phyloP scores from a whole-genome alignment of 2,113 vertebrate genomes.

The Rafetus swinhoei region DNA sequence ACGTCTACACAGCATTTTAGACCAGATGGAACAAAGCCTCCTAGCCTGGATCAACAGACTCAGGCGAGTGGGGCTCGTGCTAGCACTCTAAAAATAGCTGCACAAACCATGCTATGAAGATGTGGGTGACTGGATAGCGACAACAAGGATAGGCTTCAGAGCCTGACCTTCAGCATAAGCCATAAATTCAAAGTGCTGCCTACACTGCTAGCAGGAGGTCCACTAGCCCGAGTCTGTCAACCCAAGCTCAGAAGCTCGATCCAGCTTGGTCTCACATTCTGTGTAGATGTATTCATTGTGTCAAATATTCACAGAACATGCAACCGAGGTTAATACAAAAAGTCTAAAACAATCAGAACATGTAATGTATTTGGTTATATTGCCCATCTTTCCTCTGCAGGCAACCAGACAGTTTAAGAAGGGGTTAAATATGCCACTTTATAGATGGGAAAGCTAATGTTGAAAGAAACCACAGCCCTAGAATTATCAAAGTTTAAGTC shows the following conservation, averaged over 20 bases:
- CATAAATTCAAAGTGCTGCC: neutral
- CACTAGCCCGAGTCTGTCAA: neutral
- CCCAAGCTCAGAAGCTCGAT: neutral
- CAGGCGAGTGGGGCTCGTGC: too few relatives aligned
- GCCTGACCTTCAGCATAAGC: neutral
- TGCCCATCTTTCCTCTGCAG: neutral
- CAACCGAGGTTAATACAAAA: neutral
- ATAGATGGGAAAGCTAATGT: neutral
- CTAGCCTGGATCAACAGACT: neutral
- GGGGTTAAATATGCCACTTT: neutral
- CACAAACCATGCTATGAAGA: too few relatives aligned
- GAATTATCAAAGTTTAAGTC: conserved; percentile 38
- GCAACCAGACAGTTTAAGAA: neutral
- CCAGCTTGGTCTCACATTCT: neutral
- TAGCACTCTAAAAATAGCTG: too few relatives aligned
- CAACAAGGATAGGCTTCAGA: neutral
- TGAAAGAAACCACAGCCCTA: conserved; percentile 36
- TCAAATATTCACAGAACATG: neutral
- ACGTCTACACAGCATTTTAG: neutral
- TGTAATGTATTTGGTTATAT: neutral
- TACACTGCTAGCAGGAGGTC: neutral
- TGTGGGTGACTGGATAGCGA: too few relatives aligned
- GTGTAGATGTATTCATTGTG: neutral
- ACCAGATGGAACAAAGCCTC: neutral
- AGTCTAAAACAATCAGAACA: neutral